phyloP scores from a whole-genome alignment of 2,888 invertebrate species.

The Athalia circularis region DNA sequence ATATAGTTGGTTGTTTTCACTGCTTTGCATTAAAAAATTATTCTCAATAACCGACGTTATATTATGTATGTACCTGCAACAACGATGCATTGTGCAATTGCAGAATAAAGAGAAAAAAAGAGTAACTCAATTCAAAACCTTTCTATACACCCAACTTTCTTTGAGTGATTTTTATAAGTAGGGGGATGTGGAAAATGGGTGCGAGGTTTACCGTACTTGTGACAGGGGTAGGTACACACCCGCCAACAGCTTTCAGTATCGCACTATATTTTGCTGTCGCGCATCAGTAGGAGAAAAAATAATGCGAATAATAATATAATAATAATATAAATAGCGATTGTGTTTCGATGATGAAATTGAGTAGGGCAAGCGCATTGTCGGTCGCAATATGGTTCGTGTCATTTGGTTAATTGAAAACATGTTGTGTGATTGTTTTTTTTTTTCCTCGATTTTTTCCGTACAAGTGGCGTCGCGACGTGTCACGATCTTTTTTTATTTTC shows the following conservation, averaged over 20 bases:
- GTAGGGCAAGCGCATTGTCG: constrained; percentile 34
- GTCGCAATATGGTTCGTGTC: constrained; percentile 43
- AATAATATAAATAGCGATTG: constrained; percentile 39
- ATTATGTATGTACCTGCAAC: too few species aligned
- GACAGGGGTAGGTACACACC: neutral
- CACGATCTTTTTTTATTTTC: constrained; percentile 32
- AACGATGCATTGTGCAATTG: too few species aligned
- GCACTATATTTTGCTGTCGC: neutral
- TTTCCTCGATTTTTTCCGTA: constrained; percentile 12
- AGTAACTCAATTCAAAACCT: too few species aligned
- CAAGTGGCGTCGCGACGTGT: constrained; percentile 30
- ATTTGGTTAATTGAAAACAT: constrained; percentile 46
- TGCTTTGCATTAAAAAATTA: too few species aligned
- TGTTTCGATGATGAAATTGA: constrained; percentile 16
- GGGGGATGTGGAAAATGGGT: too few species aligned
- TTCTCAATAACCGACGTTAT: too few species aligned
- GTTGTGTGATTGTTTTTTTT: constrained; percentile 20
- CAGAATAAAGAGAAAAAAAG: too few species aligned
- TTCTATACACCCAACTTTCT: too few species aligned
- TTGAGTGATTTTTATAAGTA: too few species aligned
- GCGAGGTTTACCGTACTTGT: too few species aligned
- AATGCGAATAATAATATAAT: constrained; percentile 21
- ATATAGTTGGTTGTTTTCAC: too few species aligned
- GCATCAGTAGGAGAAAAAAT: neutral
- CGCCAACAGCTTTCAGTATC: constrained; percentile 5